Evolutionary conservation across 2,888 invertebrate genomes (phyloP), one percentile per base, ranked within the genome.

Genomic region (Lasioglossum villosulum): DNA sequence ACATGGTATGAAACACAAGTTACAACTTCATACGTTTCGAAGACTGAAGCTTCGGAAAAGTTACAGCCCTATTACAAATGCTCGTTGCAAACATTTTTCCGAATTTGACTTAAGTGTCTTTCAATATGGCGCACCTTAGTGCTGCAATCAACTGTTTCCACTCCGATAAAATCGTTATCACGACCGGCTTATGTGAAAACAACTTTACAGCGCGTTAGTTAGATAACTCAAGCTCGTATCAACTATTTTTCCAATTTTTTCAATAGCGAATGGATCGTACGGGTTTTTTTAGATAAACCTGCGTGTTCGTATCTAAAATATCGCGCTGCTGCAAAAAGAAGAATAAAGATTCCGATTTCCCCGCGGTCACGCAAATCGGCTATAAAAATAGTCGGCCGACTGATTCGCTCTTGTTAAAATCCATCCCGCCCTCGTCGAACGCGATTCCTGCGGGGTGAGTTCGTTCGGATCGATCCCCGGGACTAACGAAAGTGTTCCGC

Each of bases 401-500:
- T 52, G 48, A 52, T 52, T 52, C 48, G 48, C 48, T 52, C 48
- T 52, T 30, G 63, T 66, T 66, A 66, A 66, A 59, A 59, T 27
- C 63, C 63, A 30, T 66, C 63, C 63, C 34, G 30, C 63, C 34
- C 30, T 66, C 63, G 63, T 34, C 30, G 16, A 63, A 34, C 4
- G 63, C 63, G 63, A 30, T 30, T 34, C 30, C 27, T 19, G 27
- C 30, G 19, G 30, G 63, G 63, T 8, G 63, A 66, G 16, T 30
- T 16, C 30, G 63, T 30, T 66, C 30, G 63, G 30, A 66, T 66
- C 63, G 63, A 66, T 66, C 37, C 12, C 30, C 52, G 10, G 12
- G 45, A 72, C 76, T 59, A 77, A 82, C 76, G 83, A 83, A 83
- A 83, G 76, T 82, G 82, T 77, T 59, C 27, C 82, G n/a, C 37